Conservation (phyloP, 2,797 vertebrate genomes). For the Margarornis squamiger region DNA sequence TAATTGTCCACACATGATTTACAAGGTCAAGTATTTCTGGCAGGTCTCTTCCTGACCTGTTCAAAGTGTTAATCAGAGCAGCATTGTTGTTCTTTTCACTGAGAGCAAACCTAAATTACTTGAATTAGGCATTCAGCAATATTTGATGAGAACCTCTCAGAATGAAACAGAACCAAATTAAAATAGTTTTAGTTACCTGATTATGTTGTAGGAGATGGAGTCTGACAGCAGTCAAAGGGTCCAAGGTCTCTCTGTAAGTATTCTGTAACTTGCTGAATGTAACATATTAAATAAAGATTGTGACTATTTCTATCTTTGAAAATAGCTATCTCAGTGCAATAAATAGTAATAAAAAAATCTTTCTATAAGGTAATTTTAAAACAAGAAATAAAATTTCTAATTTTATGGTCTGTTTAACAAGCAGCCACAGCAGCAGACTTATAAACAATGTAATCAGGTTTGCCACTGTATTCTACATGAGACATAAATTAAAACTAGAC, state of each 20-base stretch:
- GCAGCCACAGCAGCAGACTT: background rate
- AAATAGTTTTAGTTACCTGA: background rate
- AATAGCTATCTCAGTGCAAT: background rate
- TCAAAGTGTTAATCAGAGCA: background rate
- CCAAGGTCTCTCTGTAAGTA: background rate
- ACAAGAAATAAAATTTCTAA: background rate
- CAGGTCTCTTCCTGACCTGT: background rate
- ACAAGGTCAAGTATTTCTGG: background rate
- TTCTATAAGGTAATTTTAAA: background rate
- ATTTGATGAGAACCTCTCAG: background rate
- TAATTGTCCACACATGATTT: background rate
- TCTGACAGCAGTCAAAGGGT: fast-evolving
- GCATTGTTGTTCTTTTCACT: background rate
- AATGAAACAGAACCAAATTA: background rate
- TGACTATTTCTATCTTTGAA: background rate
- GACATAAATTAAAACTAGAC: background rate
- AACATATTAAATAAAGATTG: background rate
- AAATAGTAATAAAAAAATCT: background rate
- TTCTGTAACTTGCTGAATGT: background rate
- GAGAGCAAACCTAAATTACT: background rate
- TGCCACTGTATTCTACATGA: background rate
- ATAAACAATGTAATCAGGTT: background rate
- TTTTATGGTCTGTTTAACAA: constrained; percentile 18
- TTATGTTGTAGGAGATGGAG: background rate
- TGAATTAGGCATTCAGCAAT: background rate